These are phyloP conservation scores for Orussus abietinus DNA, from an alignment of 1,140 invertebrate species.

Conservation along the genomic window DNA sequence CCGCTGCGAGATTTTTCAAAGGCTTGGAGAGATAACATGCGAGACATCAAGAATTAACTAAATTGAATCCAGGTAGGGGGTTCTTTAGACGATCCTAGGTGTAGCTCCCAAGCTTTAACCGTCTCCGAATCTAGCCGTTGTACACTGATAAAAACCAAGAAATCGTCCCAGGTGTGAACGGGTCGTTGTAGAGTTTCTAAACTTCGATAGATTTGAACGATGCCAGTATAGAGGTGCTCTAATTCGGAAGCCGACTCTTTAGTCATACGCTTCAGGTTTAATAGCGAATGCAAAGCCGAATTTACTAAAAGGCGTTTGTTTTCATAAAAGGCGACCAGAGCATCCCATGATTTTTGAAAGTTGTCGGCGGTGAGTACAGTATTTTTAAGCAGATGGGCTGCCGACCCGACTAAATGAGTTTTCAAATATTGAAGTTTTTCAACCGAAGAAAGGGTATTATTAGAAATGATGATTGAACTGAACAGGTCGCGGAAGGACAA, in stretches of 20 bases:
- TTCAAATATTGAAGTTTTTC: slow-evolving; percentile 23
- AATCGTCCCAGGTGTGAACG: slow-evolving; percentile 16
- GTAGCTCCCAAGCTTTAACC: slow-evolving; percentile 15
- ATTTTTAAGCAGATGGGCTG: slow-evolving; percentile 16
- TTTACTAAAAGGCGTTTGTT: slow-evolving; percentile 17
- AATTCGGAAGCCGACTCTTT: slow-evolving; percentile 14
- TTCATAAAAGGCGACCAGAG: slow-evolving; percentile 13
- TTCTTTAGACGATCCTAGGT: slow-evolving; percentile 13
- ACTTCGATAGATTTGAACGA: slow-evolving; percentile 14
- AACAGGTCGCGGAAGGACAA: slow-evolving; percentile 19
- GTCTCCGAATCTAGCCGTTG: slow-evolving; percentile 17
- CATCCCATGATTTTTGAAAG: slow-evolving; percentile 17
- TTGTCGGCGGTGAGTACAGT: slow-evolving; percentile 16
- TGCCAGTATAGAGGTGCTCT: slow-evolving; percentile 12
- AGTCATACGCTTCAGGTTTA: slow-evolving; percentile 12
- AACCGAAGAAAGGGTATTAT: slow-evolving; percentile 7
- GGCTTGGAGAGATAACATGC: slow-evolving; percentile 11
- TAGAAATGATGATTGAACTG: slow-evolving; percentile 12
- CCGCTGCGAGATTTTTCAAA: slow-evolving; percentile 8
- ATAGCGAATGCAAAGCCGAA: slow-evolving; percentile 10
- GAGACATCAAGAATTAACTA: slow-evolving; percentile 7
- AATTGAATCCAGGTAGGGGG: slow-evolving; percentile 11
- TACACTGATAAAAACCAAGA: slow-evolving; percentile 8
- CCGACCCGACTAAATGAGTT: slow-evolving; percentile 9
- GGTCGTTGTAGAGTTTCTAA: slow-evolving; percentile 16